Evolutionary conservation across 2,888 invertebrate species (phyloP).

Genomic region (Autographa pulchrina): DNA sequence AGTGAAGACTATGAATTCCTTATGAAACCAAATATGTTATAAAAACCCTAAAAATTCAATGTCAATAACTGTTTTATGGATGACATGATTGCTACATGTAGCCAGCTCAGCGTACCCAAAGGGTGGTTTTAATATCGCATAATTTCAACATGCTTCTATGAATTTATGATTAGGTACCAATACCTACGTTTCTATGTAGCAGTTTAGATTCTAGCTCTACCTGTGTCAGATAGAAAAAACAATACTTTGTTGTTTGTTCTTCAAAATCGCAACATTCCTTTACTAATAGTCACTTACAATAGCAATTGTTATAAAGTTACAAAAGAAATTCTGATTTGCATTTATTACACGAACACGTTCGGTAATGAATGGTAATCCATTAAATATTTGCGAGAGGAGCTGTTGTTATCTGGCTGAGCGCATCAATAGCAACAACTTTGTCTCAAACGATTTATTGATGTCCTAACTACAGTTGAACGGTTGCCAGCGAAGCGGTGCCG

Average conservation of each 20-base stretch:
- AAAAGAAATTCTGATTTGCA: background rate
- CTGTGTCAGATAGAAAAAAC: background rate
- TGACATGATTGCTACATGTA: too few relatives aligned
- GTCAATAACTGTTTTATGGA: background rate
- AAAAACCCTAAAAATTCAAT: background rate
- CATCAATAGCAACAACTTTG: constrained; percentile 53
- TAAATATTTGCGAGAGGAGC: background rate
- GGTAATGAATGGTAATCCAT: background rate
- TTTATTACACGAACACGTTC: background rate
- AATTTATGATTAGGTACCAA: too few relatives aligned
- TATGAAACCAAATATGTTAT: background rate
- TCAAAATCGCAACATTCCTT: background rate
- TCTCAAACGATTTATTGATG: constrained; percentile 58
- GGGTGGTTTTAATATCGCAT: too few relatives aligned
- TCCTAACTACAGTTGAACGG: constrained; percentile 57
- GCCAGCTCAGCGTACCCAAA: too few relatives aligned
- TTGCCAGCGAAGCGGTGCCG: constrained; percentile 31
- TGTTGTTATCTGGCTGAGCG: constrained; percentile 10
- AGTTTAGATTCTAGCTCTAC: background rate
- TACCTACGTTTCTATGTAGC: too few relatives aligned
- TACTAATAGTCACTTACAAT: background rate
- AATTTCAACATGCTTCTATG: too few relatives aligned
- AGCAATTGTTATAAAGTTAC: background rate
- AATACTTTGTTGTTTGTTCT: constrained; percentile 2
- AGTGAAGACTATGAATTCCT: background rate